Base-by-base conservation (phyloP, 2,113 vertebrate species). In the Dipodomys ordii region DNA sequence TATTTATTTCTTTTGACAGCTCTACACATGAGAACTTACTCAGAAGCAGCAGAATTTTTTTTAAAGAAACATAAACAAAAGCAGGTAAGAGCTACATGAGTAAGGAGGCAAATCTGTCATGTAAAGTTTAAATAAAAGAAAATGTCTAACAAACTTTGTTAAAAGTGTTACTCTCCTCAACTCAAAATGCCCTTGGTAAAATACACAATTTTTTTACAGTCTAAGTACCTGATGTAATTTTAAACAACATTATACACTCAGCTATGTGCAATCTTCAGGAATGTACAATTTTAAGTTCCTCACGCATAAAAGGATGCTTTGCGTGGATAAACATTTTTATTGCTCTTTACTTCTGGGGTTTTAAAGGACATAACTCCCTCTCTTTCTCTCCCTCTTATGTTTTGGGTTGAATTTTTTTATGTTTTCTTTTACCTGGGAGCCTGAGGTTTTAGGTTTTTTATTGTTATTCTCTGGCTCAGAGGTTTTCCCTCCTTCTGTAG, bases 401-500 rank as follows among this genome's bases (percentile, higher is more conserved):
- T 87, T 74, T 6, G 74, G 79, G 92, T 80, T 88, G 88, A 28
- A 30, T 86, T 81, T 92, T 68, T 80, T 86, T 83, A 89, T 84
- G 57, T 92, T 83, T 95, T 83, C 85, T 94, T 98, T 98, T 99
- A 99, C 99, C 99, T 99, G 99, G 30, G 99, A 99, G 98, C 98
- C 99, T 98, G 99, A 99, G 98, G 98, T 98, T 99, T 99, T 99
- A 96, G 98, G 98, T 98, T 99, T 99, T 98, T 99, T 99, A 97
- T 98, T 98, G 98, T 98, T 98, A 98, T 97, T 98, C 96, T 99
- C 99, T 89, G 98, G 98, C 97, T 98, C 99, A 96, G 99, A 98
- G 97, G 99, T 98, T 98, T 99, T 99, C 98, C 99, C 99, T 98
- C 99, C 99, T 98, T 99, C 99, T 93, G 99, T 98, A 98, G 99